These are phyloP conservation scores for Platalea minor DNA, from an alignment of 2,797 vertebrate species.

Conservation along the genomic window DNA sequence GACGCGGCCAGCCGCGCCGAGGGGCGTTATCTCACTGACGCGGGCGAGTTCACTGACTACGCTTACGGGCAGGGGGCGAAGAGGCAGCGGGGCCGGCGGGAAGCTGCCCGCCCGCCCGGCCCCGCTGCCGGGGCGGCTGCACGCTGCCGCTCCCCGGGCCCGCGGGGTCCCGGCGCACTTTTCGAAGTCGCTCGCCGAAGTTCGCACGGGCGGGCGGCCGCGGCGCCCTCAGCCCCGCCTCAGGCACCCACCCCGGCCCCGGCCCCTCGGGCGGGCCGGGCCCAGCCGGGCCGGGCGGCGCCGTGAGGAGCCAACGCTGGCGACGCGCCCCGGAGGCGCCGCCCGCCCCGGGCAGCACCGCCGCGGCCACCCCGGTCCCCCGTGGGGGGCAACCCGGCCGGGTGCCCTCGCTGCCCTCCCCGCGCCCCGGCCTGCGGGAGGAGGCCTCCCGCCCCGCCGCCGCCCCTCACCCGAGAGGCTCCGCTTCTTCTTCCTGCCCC, in stretches of 20 bases:
- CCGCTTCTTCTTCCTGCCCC: slow-evolving; percentile 77
- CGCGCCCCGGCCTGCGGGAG: neutral
- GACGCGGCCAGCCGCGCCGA: accelerated
- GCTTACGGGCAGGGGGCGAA: accelerated
- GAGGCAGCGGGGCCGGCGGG: too few species aligned
- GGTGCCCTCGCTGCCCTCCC: neutral
- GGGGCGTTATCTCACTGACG: neutral
- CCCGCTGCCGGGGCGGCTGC: too few species aligned
- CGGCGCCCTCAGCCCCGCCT: neutral
- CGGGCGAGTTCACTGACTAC: neutral
- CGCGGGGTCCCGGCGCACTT: neutral
- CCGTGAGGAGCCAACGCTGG: neutral
- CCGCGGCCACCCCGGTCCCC: neutral
- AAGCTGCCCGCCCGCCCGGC: neutral
- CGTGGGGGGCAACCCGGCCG: too few species aligned
- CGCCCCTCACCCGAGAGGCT: slow-evolving; percentile 81
- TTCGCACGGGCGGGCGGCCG: neutral
- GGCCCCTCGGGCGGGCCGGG: neutral
- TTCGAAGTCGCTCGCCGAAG: neutral
- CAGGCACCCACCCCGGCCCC: neutral
- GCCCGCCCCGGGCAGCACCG: neutral
- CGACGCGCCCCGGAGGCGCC: neutral
- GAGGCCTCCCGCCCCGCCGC: neutral
- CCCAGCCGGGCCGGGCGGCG: neutral
- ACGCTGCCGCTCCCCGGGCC: neutral